Conservation (phyloP, 2,113 vertebrate species). For the Periophthalmus modestus region DNA sequence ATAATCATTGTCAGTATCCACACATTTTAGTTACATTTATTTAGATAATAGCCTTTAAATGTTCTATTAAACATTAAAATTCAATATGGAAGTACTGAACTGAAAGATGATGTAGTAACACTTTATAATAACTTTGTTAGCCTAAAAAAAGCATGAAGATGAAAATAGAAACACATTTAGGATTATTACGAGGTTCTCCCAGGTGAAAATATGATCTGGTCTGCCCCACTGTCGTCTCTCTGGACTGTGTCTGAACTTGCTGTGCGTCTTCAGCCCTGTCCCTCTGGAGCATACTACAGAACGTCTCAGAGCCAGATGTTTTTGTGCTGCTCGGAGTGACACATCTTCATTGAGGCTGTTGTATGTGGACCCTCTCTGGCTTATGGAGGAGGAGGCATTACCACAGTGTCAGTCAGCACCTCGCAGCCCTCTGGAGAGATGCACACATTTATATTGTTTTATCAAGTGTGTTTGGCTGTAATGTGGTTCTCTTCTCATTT, state of each 20-base stretch:
- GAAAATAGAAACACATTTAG: too few species aligned
- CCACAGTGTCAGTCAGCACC: constrained; percentile 60
- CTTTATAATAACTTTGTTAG: too few species aligned
- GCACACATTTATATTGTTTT: neutral
- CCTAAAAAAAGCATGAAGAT: too few species aligned
- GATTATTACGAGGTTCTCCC: neutral
- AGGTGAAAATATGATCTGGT: neutral
- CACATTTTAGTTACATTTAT: too few species aligned
- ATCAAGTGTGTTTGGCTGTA: constrained; percentile 37
- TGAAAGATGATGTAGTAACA: too few species aligned
- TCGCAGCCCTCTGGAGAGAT: constrained; percentile 18
- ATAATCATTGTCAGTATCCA: too few species aligned
- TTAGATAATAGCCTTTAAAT: too few species aligned
- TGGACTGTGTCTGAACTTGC: constrained; percentile 83
- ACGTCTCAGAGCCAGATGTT: constrained; percentile 29
- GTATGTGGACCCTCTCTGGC: constrained; percentile 26
- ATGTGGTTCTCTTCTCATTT: constrained; percentile 47
- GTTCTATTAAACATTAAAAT: too few species aligned
- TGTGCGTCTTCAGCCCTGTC: constrained; percentile 65
- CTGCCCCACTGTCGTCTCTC: constrained; percentile 74
- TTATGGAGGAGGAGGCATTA: constrained; percentile 48
- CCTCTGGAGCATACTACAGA: constrained; percentile 7
- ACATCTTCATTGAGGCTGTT: constrained; percentile 27
- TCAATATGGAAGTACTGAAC: too few species aligned
- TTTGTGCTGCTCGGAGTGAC: constrained; percentile 21